Percentiles rank a stretch among this genome's conserved stretches.
phyloP scores from a whole-genome alignment of 2,113 vertebrate genomes.

The Grammomys dolichurus region DNA sequence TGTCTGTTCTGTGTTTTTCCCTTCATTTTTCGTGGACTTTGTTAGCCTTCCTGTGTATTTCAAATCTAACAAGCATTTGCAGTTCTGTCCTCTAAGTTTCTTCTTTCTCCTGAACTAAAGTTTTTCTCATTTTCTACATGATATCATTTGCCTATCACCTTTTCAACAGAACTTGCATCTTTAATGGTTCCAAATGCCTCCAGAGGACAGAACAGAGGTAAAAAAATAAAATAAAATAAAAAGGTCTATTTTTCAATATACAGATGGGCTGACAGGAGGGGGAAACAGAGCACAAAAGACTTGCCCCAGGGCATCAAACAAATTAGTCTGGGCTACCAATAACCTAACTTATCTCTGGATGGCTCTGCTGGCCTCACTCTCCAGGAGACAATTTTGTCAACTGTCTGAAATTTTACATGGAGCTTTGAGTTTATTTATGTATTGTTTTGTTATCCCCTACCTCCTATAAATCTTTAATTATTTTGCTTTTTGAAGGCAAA shows the following conservation, averaged over 20 bases:
- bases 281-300: neutral
- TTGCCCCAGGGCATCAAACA: neutral
- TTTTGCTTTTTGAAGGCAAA: constrained; percentile 48
- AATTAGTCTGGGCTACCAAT: neutral
- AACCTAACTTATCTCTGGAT: neutral
- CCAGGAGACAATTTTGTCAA: constrained; percentile 21
- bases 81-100: neutral
- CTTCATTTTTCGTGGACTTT: neutral
- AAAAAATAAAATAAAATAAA: neutral
- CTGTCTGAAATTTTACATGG: neutral
- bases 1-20: neutral
- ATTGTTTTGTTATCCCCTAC: neutral
- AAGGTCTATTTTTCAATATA: neutral
- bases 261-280: neutral
- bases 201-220: neutral
- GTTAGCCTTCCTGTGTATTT: neutral
- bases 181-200: neutral
- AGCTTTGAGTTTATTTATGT: constrained; percentile 19
- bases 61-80: neutral
- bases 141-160: constrained; percentile 10
- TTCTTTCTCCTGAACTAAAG: neutral
- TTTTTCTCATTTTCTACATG: neutral
- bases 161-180: constrained; percentile 25
- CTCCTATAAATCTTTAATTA: constrained; percentile 29
- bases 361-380: neutral